A percentile compares a stretch with the other conserved stretches of the same genome.
phyloP scores from a whole-genome alignment of 2,888 invertebrate species.

The Adineta ricciae region DNA sequence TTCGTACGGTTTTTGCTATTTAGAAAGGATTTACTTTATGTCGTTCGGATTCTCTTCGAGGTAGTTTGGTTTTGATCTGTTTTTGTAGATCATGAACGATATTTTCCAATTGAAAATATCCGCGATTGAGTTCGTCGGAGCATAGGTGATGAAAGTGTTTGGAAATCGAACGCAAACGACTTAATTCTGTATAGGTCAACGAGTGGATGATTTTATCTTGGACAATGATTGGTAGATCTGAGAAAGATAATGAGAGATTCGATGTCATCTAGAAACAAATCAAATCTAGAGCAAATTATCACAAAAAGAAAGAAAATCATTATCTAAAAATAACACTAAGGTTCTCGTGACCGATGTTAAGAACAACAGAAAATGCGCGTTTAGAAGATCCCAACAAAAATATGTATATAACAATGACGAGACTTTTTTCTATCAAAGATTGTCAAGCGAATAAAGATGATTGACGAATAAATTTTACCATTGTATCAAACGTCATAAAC shows the following conservation, averaged over 20 bases:
- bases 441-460: neutral
- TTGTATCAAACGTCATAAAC: conserved; percentile 78
- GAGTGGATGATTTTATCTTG: neutral
- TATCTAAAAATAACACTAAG: too few relatives aligned
- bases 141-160: conserved; percentile 51
- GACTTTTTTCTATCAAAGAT: neutral
- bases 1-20: too few relatives aligned
- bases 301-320: too few relatives aligned
- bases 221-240: neutral
- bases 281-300: neutral
- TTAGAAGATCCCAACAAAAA: neutral
- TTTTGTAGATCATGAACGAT: conserved; percentile 66
- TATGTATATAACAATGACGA: neutral
- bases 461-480: conserved; percentile 32
- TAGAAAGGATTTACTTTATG: conserved; percentile 52
- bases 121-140: conserved; percentile 66
- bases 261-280: neutral
- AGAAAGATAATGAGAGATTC: neutral
- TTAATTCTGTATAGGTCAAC: neutral
- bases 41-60: conserved; percentile 76
- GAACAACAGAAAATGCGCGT: neutral
- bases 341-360: too few relatives aligned
- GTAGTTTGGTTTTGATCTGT: conserved; percentile 68
- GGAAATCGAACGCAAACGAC: neutral
- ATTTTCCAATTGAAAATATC: conserved; percentile 69